Base-by-base conservation (phyloP, 2,888 invertebrate genomes). In the Coelogynopora nodosa region DNA sequence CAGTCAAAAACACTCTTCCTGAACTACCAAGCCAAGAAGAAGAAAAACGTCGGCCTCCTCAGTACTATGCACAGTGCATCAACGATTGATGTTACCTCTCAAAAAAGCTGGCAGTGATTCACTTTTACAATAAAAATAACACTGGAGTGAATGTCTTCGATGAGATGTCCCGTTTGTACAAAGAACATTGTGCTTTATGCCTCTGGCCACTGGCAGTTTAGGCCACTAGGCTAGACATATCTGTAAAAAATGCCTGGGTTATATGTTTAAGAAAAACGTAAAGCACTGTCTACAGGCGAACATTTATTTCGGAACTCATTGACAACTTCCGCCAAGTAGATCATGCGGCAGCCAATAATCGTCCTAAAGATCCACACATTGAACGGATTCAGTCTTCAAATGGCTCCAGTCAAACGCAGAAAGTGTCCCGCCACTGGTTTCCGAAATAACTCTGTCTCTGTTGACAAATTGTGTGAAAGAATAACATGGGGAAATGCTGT, bases 61-160 rank as follows among this genome's bases (percentile, higher is more conserved):
- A 82, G 82, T 30, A 31, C 2, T 18, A 82, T 82, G 82, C 82
- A 82, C 31, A 31, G 30, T 82, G 30, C 49, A 13, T 18, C 49
- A 49, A 49, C 5, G 18, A 82, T 30, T 30, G 31, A 30, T 30
- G 31, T 82, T 30, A 82, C 29, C 18, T 29, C 2, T 2, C 10
- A 31, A 80, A 82, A 82, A 31, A 28, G 31, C 82, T 29, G 13
- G 29, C 29, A 31, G 82, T 82, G 30, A 31, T 82, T 30, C 2
- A 82, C 31, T 82, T 82, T 82, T 82, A 82, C 82, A 82, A 82
- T 30, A 82, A 82, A 31, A 82, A 82, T 30, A 82, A 82, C 18
- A 82, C 30, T 82, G 30, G n/a, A 10, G 82, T 82, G 2, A 27
- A 82, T 82, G 29, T 82, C 5, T 82, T 82, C 82, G 82, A 82